phyloP scores from a whole-genome alignment of 2,113 vertebrate genomes.

The Emydura subglobosa region DNA sequence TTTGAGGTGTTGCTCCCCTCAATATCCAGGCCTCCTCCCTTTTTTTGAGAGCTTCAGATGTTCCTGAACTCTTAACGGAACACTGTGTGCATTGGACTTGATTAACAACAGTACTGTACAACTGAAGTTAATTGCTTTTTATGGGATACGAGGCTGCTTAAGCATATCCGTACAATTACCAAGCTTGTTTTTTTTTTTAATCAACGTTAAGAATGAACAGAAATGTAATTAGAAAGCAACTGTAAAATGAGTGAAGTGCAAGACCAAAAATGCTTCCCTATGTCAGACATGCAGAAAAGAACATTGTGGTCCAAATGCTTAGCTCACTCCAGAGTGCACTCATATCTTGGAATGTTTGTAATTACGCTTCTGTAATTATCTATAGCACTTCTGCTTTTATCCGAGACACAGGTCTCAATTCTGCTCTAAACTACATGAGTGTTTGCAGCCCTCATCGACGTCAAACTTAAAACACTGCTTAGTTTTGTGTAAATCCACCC shows the following conservation, averaged over 20 bases:
- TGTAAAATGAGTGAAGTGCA: neutral
- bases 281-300: neutral
- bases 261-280: neutral
- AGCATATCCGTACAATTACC: neutral
- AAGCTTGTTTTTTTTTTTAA: neutral
- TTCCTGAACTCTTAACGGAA: neutral
- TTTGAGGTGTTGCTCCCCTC: neutral
- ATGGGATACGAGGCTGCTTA: neutral
- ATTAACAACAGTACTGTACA: neutral
- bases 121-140: neutral
- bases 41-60: neutral
- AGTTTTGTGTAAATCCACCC: neutral
- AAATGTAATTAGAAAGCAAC: neutral
- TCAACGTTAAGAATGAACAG: neutral
- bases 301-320: neutral
- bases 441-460: neutral
- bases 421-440: neutral
- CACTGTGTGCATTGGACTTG: neutral
- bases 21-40: neutral
- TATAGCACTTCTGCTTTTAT: neutral
- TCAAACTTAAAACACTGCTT: neutral
- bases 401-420: neutral
- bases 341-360: neutral
- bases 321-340: neutral
- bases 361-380: neutral